Percentiles rank a stretch among this genome's conserved stretches.
Evolutionary conservation across 2,888 invertebrate species (phyloP).

Genomic region (Leptinotarsa haldemani): DNA sequence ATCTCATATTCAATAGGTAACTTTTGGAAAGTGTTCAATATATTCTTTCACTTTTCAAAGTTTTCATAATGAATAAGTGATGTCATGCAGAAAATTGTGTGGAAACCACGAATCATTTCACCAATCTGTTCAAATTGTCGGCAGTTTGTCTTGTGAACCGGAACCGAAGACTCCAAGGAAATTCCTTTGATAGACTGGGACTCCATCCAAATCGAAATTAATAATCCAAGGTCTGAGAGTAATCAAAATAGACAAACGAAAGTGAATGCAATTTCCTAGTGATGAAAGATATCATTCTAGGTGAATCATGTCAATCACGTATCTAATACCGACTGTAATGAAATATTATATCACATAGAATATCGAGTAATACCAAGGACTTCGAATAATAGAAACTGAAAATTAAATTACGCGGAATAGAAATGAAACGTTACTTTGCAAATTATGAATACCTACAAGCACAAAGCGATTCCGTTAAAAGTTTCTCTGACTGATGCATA

Average conservation of each 20-base stretch:
- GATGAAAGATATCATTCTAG: slow-evolving; percentile 34
- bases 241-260: slow-evolving; percentile 37
- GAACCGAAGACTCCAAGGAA: background rate
- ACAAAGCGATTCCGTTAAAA: slow-evolving; percentile 16
- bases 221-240: slow-evolving; percentile 25
- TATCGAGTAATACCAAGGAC: slow-evolving; percentile 36
- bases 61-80: no score
- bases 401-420: slow-evolving; percentile 28
- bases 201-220: background rate
- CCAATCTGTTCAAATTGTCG: background rate
- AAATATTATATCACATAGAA: slow-evolving; percentile 32
- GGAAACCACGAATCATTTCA: no score
- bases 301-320: slow-evolving; percentile 38
- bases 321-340: slow-evolving; percentile 31
- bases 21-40: no score
- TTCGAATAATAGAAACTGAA: slow-evolving; percentile 32
- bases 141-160: background rate
- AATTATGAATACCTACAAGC: background rate
- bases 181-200: background rate
- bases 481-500: slow-evolving; percentile 14
- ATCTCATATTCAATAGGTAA: no score
- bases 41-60: no score
- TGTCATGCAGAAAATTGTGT: no score
- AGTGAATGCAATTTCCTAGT: slow-evolving; percentile 36
- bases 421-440: slow-evolving; percentile 24